Evolutionary conservation across 1,140 invertebrate genomes (phyloP).

Genomic region (Drosophila subobscura): DNA sequence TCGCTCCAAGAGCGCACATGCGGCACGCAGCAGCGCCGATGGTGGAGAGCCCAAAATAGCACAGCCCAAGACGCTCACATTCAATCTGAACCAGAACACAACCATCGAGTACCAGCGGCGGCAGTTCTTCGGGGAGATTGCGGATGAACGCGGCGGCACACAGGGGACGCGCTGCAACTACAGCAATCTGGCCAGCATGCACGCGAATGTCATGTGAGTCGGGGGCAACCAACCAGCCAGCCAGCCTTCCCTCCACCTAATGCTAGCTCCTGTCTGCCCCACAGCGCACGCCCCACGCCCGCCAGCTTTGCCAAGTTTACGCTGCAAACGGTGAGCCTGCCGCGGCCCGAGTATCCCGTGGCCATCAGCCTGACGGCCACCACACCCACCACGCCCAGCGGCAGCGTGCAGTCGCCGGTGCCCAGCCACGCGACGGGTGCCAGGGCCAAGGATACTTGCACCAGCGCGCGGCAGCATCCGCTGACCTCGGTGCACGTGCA

Average conservation of each 20-base stretch:
- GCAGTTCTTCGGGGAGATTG: conserved; percentile 77
- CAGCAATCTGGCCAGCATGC: conserved; percentile 78
- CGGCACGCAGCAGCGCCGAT: conserved; percentile 56
- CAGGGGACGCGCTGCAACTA: conserved; percentile 65
- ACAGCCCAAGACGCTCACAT: conserved; percentile 80
- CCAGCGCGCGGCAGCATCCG: conserved; percentile 35
- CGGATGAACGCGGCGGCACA: conserved; percentile 46
- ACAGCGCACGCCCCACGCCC: conserved; percentile 72
- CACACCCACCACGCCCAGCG: conserved; percentile 73
- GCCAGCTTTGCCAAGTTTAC: conserved; percentile 87
- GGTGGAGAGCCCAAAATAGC: conserved; percentile 76
- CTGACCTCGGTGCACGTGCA: conserved; percentile 71
- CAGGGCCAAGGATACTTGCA: conserved; percentile 56
- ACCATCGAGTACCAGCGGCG: conserved; percentile 81
- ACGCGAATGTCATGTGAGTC: conserved; percentile 83
- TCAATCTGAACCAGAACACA: conserved; percentile 82
- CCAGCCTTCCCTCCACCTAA: too few relatives aligned
- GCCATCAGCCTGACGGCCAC: conserved; percentile 81
- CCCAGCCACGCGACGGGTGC: conserved; percentile 47
- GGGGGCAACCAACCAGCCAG: too few relatives aligned
- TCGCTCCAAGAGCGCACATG: conserved; percentile 83
- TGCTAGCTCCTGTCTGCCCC: too few relatives aligned
- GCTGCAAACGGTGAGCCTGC: conserved; percentile 89
- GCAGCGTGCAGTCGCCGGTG: conserved; percentile 67
- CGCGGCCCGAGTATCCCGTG: conserved; percentile 89